A percentile compares a stretch with the other conserved stretches of the same genome.
Conservation (phyloP, 2,888 invertebrate genomes). For the Azorinus chamasolen region DNA sequence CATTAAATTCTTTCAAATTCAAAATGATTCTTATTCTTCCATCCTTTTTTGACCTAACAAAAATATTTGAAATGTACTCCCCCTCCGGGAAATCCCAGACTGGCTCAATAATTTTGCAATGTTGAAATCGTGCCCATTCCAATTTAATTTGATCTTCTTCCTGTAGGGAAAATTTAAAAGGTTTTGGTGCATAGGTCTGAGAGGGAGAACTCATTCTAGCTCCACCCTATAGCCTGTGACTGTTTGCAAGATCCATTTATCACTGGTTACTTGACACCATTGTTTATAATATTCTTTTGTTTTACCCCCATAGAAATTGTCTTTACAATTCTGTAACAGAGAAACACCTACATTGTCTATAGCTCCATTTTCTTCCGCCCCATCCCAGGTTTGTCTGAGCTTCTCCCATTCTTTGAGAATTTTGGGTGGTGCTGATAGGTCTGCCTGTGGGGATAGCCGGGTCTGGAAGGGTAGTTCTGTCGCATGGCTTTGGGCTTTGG, state of each 20-base stretch:
- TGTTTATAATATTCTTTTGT: no score
- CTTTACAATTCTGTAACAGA: neutral
- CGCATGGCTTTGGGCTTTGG: no score
- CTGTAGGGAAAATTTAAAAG: neutral
- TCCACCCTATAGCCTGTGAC: no score
- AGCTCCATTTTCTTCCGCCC: neutral
- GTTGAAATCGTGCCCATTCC: neutral
- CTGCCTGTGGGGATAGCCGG: neutral
- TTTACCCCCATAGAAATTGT: no score
- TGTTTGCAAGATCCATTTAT: no score
- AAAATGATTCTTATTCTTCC: conserved; percentile 14
- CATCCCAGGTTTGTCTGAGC: neutral
- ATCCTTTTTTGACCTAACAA: neutral
- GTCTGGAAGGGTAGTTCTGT: neutral
- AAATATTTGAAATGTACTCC: no score
- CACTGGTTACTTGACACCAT: no score
- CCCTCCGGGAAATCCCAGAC: no score
- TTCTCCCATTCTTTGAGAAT: neutral
- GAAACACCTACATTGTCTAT: neutral
- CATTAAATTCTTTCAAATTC: conserved; percentile 19
- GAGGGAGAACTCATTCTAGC: no score
- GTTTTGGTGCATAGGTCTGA: no score
- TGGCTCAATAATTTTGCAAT: neutral
- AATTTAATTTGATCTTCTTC: neutral
- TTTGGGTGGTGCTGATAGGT: neutral